phyloP scores from a whole-genome alignment of 2,797 vertebrate species.

The Acanthis flammea region DNA sequence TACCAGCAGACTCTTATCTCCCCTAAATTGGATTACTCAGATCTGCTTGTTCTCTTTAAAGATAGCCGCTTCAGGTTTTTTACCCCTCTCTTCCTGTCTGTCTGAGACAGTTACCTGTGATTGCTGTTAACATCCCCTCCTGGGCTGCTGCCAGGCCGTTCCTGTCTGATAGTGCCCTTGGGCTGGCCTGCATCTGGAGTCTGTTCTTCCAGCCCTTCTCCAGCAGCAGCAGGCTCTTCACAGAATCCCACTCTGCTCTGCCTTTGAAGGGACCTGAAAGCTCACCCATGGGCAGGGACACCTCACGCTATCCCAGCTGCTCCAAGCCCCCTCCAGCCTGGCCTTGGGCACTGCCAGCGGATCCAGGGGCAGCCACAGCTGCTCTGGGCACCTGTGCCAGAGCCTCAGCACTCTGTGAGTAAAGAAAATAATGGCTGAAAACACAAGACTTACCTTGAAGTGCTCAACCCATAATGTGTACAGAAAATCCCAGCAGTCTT shows the following conservation, averaged over 20 bases:
- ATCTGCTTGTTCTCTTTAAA: constrained; percentile 85
- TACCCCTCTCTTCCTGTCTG: constrained; percentile 62
- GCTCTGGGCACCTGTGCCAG: not conserved
- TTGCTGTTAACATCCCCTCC: constrained; percentile 66
- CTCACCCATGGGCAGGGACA: not conserved
- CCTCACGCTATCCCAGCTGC: accelerated
- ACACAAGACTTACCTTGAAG: not conserved
- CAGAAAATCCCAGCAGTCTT: not conserved
- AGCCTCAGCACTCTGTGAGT: not conserved
- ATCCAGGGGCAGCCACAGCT: not conserved
- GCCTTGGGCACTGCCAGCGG: accelerated
- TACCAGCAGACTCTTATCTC: constrained; percentile 82
- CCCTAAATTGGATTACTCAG: constrained; percentile 85
- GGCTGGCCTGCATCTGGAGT: not conserved
- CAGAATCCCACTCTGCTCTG: no score
- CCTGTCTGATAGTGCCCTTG: not conserved
- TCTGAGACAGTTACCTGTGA: constrained; percentile 77
- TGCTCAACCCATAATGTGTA: accelerated
- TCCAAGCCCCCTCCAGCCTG: accelerated
- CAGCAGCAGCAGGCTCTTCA: not conserved
- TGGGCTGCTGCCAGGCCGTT: constrained; percentile 36
- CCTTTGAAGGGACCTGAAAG: not conserved
- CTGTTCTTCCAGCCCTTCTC: not conserved
- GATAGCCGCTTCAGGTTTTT: constrained; percentile 74
- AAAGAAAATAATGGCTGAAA: not conserved